phyloP scores from a whole-genome alignment of 2,888 invertebrate genomes.

The Diachrysia chrysitis region DNA sequence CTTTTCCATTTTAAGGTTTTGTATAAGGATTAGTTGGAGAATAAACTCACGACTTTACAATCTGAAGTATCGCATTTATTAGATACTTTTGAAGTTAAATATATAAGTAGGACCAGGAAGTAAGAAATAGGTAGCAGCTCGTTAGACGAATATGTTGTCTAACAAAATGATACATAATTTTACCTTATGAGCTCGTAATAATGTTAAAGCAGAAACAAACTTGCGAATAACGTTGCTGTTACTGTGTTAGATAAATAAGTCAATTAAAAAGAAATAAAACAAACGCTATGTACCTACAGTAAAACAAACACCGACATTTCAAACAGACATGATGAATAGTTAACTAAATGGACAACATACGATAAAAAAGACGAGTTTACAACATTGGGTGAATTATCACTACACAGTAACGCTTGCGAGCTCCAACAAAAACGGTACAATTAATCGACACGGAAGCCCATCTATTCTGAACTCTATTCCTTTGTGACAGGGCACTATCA shows the following conservation, averaged over 20 bases:
- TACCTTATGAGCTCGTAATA: not conserved
- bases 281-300: not conserved
- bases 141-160: not conserved
- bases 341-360: slow-evolving; percentile 30
- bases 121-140: slow-evolving; percentile 9
- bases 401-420: slow-evolving; percentile 38
- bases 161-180: slow-evolving; percentile 12
- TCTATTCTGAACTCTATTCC: slow-evolving; percentile 46
- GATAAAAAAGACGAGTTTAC: slow-evolving; percentile 46
- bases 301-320: slow-evolving; percentile 16
- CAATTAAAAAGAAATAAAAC: slow-evolving; percentile 6
- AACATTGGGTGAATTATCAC: slow-evolving; percentile 44
- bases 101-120: not conserved
- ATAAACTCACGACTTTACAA: slow-evolving; percentile 17
- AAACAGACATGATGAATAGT: slow-evolving; percentile 19
- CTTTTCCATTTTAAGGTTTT: not conserved
- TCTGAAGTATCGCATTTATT: slow-evolving; percentile 16
- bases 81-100: slow-evolving; percentile 11
- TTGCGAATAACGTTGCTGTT: not conserved
- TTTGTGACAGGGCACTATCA: slow-evolving; percentile 41
- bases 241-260: not conserved
- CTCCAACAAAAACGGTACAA: slow-evolving; percentile 44
- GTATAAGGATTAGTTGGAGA: not conserved
- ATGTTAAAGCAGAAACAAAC: not conserved
- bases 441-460: slow-evolving; percentile 38